phyloP scores from a whole-genome alignment of 2,888 invertebrate genomes.

The Mythimna impura region DNA sequence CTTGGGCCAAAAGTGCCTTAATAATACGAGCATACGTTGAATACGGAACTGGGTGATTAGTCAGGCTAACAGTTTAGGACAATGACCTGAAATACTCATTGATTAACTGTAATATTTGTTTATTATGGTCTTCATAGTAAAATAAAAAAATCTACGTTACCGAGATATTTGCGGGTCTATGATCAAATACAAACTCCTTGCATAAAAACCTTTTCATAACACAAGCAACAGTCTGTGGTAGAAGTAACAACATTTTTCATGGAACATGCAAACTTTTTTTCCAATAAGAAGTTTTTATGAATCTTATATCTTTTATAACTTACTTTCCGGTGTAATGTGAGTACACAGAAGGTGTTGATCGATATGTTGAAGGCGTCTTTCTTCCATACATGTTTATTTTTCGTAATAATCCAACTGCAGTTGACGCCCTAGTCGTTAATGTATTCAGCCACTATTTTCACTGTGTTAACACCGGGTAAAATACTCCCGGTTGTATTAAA shows the following conservation, averaged over 20 bases:
- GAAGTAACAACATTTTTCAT: neutral
- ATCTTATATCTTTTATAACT: slow-evolving; percentile 63
- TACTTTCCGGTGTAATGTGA: slow-evolving; percentile 95
- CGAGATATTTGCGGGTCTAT: neutral
- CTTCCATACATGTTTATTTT: slow-evolving; percentile 91
- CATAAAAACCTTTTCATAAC: slow-evolving; percentile 2
- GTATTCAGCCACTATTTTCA: slow-evolving; percentile 46
- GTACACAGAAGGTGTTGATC: slow-evolving; percentile 96
- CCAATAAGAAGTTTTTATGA: slow-evolving; percentile 34
- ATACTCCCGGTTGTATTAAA: slow-evolving; percentile 23
- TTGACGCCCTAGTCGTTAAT: slow-evolving; percentile 66
- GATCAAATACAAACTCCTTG: slow-evolving; percentile 5
- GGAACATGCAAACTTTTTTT: slow-evolving; percentile 5
- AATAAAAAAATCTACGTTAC: neutral
- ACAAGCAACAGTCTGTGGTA: slow-evolving; percentile 13
- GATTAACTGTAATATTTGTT: neutral
- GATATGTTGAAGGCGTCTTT: slow-evolving; percentile 95
- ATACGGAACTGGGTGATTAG: slow-evolving; percentile 1
- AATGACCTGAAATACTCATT: neutral
- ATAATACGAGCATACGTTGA: neutral
- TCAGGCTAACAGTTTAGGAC: slow-evolving; percentile 16
- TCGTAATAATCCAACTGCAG: slow-evolving; percentile 50
- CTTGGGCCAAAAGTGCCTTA: neutral
- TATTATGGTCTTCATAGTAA: neutral
- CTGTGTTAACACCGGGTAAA: slow-evolving; percentile 28